A percentile compares a stretch with the other conserved stretches of the same genome.
phyloP scores from a whole-genome alignment of 2,888 invertebrate genomes.

The Stenurella melanura region DNA sequence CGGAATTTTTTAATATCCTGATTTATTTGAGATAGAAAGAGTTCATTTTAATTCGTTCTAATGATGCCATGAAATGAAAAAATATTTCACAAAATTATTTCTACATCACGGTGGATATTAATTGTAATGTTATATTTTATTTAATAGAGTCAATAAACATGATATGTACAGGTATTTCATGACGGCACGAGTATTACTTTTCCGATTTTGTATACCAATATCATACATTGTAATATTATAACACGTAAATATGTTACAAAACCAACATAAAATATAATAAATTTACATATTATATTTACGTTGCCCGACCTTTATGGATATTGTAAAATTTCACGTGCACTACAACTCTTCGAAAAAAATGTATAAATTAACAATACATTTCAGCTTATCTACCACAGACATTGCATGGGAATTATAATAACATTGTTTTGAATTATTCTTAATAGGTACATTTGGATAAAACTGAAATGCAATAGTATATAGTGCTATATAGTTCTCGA shows the following conservation, averaged over 20 bases:
- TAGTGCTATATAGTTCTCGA: neutral
- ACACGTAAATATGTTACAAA: neutral
- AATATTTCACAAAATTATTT: no score
- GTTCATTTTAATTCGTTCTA: no score
- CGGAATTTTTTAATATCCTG: no score
- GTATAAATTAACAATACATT: conserved; percentile 29
- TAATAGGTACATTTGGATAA: conserved; percentile 9
- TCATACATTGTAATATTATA: neutral
- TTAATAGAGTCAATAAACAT: neutral
- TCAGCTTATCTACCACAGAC: conserved; percentile 19
- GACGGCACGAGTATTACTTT: neutral
- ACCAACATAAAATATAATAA: conserved; percentile 20
- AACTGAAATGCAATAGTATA: conserved; percentile 3
- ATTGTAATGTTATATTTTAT: no score
- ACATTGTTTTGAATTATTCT: conserved; percentile 12
- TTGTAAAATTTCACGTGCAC: conserved; percentile 19
- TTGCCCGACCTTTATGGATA: conserved; percentile 24
- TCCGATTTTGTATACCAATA: conserved; percentile 1
- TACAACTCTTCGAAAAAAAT: neutral
- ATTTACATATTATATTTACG: conserved; percentile 21
- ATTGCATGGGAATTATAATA: conserved; percentile 20
- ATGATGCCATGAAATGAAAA: no score
- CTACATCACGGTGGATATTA: no score
- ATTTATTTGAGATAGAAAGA: no score
- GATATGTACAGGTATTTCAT: neutral